Conservation (phyloP, 2,797 vertebrate genomes). For the Gymnothorax reevesii region DNA sequence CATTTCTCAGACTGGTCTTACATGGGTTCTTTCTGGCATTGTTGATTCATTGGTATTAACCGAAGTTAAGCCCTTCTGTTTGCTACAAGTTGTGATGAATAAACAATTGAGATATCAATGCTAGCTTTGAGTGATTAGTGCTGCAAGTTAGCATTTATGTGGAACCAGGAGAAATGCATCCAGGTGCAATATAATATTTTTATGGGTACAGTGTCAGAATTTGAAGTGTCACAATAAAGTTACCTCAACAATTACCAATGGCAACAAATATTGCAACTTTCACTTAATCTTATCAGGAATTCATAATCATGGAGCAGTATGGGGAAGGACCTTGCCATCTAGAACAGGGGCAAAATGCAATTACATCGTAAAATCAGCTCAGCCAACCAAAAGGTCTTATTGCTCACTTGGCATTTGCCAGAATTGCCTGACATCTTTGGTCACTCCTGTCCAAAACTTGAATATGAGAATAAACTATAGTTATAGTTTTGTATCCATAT, state of each 20-base stretch:
- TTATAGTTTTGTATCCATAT: not conserved
- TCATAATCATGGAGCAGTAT: too few species aligned
- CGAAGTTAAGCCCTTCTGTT: not conserved
- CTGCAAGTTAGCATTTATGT: too few species aligned
- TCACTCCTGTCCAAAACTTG: not conserved
- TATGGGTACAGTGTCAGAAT: not conserved
- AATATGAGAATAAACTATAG: too few species aligned
- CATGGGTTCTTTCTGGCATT: too few species aligned
- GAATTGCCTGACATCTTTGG: not conserved
- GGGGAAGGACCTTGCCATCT: too few species aligned
- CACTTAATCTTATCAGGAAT: not conserved
- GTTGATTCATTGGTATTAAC: not conserved
- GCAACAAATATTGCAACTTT: not conserved
- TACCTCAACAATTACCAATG: not conserved
- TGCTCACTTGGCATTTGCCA: too few species aligned
- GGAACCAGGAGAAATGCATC: too few species aligned
- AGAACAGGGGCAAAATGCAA: too few species aligned
- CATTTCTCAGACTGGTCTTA: too few species aligned
- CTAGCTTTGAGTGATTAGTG: not conserved
- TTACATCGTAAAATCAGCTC: not conserved
- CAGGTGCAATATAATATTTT: not conserved
- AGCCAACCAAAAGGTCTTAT: not conserved
- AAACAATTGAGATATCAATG: not conserved
- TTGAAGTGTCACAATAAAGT: too few species aligned
- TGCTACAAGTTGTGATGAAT: not conserved